phyloP scores from a whole-genome alignment of 2,888 invertebrate species.

The Melipona beecheii region DNA sequence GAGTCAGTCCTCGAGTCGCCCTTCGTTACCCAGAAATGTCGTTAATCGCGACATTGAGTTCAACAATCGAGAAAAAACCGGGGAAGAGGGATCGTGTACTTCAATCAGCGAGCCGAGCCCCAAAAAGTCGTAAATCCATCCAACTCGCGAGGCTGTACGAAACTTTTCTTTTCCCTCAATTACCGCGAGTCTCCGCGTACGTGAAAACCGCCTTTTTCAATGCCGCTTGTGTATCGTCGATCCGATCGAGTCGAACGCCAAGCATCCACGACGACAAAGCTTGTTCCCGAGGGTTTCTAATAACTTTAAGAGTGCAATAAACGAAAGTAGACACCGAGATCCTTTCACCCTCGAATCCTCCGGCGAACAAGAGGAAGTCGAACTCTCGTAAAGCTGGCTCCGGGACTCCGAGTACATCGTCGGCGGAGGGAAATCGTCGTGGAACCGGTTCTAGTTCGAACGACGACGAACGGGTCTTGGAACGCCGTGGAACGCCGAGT shows the following conservation, averaged over 20 bases:
- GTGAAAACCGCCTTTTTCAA: neutral
- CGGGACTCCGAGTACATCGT: neutral
- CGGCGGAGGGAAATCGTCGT: neutral
- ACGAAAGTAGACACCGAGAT: neutral
- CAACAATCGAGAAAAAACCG: neutral
- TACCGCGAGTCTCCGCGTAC: neutral
- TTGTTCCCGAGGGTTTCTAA: neutral
- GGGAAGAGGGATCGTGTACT: too few species aligned
- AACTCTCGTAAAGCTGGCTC: neutral
- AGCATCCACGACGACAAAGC: conserved; percentile 6
- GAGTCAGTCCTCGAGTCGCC: too few species aligned
- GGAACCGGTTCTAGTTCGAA: neutral
- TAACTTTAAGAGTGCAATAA: conserved; percentile 22
- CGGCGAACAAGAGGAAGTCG: too few species aligned
- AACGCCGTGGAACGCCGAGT: neutral
- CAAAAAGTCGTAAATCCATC: neutral
- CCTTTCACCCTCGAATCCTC: neutral
- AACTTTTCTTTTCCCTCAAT: neutral
- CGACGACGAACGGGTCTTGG: too few species aligned
- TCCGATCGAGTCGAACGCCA: neutral
- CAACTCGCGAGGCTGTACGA: neutral
- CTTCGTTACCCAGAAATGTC: neutral
- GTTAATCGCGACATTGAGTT: neutral
- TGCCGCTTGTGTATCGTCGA: neutral
- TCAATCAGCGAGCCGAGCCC: too few species aligned